Conservation (phyloP, 2,113 vertebrate species). For the Datnioides undecimradiatus region DNA sequence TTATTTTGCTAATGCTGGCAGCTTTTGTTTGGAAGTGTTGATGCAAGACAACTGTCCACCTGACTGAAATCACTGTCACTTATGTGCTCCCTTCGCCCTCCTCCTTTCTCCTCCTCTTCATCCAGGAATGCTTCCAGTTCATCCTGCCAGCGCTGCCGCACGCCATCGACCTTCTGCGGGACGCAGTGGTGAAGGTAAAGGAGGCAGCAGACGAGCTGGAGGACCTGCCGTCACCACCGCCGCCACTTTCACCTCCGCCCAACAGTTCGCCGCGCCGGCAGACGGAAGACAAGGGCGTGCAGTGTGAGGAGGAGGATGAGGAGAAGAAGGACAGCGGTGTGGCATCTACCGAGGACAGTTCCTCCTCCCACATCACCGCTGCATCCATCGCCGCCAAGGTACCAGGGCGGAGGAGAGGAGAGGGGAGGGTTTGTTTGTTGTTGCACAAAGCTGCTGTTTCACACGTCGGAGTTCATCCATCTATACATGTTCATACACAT, state of each 20-base stretch:
- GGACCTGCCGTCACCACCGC: conserved; percentile 96
- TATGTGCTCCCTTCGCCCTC: not conserved
- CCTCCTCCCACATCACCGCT: conserved; percentile 96
- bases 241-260: conserved; percentile 93
- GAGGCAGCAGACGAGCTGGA: conserved; percentile 95
- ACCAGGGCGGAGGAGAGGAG: conserved; percentile 57
- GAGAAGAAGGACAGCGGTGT: conserved; percentile 98
- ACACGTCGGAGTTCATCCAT: conserved; percentile 25
- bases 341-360: conserved; percentile 98
- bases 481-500: conserved; percentile 11
- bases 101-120: not conserved
- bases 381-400: conserved; percentile 97
- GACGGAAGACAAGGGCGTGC: conserved; percentile 97
- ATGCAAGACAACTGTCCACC: not conserved
- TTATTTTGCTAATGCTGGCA: not conserved
- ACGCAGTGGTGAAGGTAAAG: conserved; percentile 97
- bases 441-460: conserved; percentile 4
- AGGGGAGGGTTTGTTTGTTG: conserved; percentile 23
- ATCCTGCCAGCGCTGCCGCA: conserved; percentile 98
- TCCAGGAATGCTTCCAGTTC: conserved; percentile 98
- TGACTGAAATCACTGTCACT: not conserved
- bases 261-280: conserved; percentile 94
- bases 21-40: not conserved
- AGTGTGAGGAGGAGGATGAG: conserved; percentile 97
- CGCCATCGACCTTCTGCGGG: conserved; percentile 95